A percentile compares a stretch with the other conserved stretches of the same genome.
phyloP scores from a whole-genome alignment of 2,113 vertebrate genomes.

The Acanthochromis polyacanthus region DNA sequence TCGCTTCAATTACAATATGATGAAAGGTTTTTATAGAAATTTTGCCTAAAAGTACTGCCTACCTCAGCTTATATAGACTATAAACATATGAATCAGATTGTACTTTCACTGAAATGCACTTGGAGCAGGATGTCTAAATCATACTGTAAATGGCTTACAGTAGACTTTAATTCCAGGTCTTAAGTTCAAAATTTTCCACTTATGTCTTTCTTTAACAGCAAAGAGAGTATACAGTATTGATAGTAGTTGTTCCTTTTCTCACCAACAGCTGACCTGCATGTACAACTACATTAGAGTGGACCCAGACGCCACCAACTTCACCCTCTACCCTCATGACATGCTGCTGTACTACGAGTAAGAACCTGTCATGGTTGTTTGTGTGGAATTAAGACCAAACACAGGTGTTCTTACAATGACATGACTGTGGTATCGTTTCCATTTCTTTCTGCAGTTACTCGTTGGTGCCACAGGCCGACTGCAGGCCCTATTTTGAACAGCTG shows the following conservation, averaged over 20 bases:
- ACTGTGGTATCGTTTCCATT: background rate
- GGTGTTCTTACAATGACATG: background rate
- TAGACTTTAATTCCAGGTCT: background rate
- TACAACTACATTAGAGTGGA: constrained; percentile 73
- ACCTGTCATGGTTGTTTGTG: background rate
- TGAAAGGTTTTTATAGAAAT: no score
- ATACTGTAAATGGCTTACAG: no score
- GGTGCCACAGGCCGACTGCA: constrained; percentile 71
- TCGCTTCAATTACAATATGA: no score
- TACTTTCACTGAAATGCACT: background rate
- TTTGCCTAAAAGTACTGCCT: no score
- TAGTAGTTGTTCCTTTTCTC: background rate
- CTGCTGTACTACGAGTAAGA: constrained; percentile 85
- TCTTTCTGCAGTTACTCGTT: constrained; percentile 69
- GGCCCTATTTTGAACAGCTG: constrained; percentile 77
- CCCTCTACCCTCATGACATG: constrained; percentile 74
- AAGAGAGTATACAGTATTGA: background rate
- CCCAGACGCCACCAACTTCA: constrained; percentile 38
- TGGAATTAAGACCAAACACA: background rate
- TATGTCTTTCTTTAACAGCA: background rate
- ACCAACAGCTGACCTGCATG: constrained; percentile 84
- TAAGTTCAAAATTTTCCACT: background rate
- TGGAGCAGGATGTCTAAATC: background rate
- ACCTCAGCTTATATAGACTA: no score
- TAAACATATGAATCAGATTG: background rate